Evolutionary conservation across 2,888 invertebrate species (phyloP).

Genomic region (Falcaria lacertinaria): DNA sequence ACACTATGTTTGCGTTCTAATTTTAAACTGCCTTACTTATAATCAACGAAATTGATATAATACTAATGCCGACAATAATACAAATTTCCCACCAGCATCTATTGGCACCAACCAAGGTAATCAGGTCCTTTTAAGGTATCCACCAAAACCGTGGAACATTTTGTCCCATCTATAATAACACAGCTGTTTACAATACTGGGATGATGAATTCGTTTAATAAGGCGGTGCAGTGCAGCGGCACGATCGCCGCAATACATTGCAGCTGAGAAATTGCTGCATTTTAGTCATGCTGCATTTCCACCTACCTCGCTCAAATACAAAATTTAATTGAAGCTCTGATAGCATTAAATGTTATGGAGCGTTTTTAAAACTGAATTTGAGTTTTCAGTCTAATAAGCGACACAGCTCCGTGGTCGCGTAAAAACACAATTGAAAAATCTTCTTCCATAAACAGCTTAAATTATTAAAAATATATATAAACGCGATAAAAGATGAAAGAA

Average conservation of each 20-base stretch:
- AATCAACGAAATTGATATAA: no score
- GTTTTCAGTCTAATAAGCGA: no score
- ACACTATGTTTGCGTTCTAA: no score
- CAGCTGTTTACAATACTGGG: constrained; percentile 6
- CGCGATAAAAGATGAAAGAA: neutral
- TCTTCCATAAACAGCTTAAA: neutral
- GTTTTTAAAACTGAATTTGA: no score
- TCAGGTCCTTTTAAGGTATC: neutral
- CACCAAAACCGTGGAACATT: neutral
- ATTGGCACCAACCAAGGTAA: neutral
- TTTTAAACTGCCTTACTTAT: no score
- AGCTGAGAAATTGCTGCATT: constrained; percentile 32
- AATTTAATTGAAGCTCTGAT: neutral
- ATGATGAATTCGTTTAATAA: constrained; percentile 60
- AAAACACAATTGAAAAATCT: neutral
- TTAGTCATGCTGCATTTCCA: constrained; percentile 16
- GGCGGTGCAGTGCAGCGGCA: constrained; percentile 28
- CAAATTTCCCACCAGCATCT: no score
- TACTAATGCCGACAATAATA: no score
- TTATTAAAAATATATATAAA: neutral
- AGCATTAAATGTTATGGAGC: no score
- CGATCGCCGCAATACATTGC: constrained; percentile 27
- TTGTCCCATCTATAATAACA: neutral
- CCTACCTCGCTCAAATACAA: neutral
- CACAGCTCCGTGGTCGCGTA: no score